A percentile compares a stretch with the other conserved stretches of the same genome.
phyloP scores from a whole-genome alignment of 2,797 vertebrate species.

The Australoheros facetus region DNA sequence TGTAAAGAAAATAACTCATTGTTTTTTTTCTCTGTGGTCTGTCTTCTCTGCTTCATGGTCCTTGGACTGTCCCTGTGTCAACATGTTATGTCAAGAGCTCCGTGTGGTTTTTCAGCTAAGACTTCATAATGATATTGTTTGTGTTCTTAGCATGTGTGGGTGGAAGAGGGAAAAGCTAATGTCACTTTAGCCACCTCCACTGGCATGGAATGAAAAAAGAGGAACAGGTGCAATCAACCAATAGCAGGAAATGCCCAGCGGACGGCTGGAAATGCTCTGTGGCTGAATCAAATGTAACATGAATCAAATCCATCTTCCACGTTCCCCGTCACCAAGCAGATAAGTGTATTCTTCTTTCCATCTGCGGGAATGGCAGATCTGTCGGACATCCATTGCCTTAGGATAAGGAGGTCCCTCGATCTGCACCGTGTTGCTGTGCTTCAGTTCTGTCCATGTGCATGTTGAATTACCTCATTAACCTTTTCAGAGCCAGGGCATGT shows the following conservation, averaged over 20 bases:
- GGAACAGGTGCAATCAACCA: neutral
- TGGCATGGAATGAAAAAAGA: neutral
- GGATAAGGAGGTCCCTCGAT: slow-evolving; percentile 24
- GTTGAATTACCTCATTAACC: slow-evolving; percentile 73
- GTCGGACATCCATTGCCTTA: slow-evolving; percentile 32
- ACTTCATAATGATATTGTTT: neutral
- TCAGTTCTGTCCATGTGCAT: neutral
- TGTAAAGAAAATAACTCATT: neutral
- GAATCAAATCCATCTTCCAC: slow-evolving; percentile 31
- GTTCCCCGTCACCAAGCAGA: slow-evolving; percentile 27
- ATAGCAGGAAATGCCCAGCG: neutral
- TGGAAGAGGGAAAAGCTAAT: neutral
- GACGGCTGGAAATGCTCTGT: slow-evolving; percentile 20
- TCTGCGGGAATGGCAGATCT: slow-evolving; percentile 48
- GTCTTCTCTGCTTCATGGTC: neutral
- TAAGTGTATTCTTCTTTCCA: slow-evolving; percentile 29
- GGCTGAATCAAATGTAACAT: slow-evolving; percentile 21
- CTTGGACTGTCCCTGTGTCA: slow-evolving; percentile 13
- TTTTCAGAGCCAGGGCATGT: slow-evolving; percentile 58
- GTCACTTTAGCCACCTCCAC: neutral
- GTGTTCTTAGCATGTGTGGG: slow-evolving; percentile 3
- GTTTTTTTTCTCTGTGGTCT: slow-evolving; percentile 1
- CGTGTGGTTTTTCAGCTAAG: neutral
- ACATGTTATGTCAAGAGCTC: slow-evolving; percentile 23
- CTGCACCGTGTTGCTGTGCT: slow-evolving; percentile 6